phyloP scores from a whole-genome alignment of 2,113 vertebrate species.

The Oncorhynchus gorbuscha region DNA sequence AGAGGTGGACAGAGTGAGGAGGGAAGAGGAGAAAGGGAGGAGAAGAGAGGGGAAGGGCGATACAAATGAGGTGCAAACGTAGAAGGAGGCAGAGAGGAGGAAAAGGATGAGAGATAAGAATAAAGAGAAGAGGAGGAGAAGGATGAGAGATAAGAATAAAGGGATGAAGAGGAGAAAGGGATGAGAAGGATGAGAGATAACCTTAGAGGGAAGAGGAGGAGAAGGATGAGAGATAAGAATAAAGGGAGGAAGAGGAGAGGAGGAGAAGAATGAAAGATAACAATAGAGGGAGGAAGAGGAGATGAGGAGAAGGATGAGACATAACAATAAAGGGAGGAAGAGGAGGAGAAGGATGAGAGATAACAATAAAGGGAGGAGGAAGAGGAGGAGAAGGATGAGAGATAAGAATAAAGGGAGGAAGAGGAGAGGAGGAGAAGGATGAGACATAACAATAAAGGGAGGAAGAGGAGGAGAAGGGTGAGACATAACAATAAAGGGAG shows the following conservation, averaged over 20 bases:
- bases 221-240: not conserved
- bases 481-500: not conserved
- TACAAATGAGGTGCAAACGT: not conserved
- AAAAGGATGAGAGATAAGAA: not conserved
- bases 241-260: not conserved
- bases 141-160: not conserved
- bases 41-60: not conserved
- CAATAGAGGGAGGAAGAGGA: too few relatives aligned
- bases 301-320: not conserved
- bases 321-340: not conserved
- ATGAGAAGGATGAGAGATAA: too few relatives aligned
- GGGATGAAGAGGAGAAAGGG: not conserved
- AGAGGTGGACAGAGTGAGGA: constrained; percentile 9
- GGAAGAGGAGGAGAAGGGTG: not conserved
- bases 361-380: not conserved
- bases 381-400: constrained; percentile 9
- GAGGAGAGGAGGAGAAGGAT: not conserved
- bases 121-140: not conserved
- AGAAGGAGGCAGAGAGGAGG: constrained; percentile 3
- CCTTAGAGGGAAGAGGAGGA: not conserved
- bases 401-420: too few relatives aligned
- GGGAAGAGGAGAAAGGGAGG: constrained; percentile 18
- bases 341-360: not conserved
- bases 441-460: constrained; percentile 8
- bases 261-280: too few relatives aligned